Base-by-base conservation (phyloP, 1,140 invertebrate genomes). In the Drosophila truncata region DNA sequence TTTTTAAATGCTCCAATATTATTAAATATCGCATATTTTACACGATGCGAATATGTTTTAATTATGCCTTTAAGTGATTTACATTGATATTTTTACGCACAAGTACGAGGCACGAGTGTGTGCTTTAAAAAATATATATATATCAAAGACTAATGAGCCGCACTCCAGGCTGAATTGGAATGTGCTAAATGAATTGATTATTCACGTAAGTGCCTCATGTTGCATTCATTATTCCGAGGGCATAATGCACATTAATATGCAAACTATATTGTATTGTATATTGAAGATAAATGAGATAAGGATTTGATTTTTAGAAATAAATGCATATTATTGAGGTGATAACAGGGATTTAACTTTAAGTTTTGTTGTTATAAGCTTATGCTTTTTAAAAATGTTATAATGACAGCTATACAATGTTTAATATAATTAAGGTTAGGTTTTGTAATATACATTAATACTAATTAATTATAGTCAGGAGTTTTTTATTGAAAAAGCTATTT, bases 61-160 rank as follows among this genome's bases (percentile, higher is more conserved):
- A 86, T 86, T 79, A 82, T 70, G 75, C 66, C 65, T 80, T 79
- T 76, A 86, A 86, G 76, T 79, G 79, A 87, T 76, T 82, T 76
- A 78, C 74, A 85, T 82, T 81, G 60, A 50, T 72, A 60, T 72
- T 72, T 72, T 72, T 20, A 31, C 23, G 27, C 14, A 10, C 42
- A 72, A 72, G 42, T 29, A 29, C 14, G n/a, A 25, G 18, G 25
- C 29, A 11, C 10, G 13, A 50, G 54, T 42, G 64, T 25, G 27
- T 14, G 52, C 46, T 47, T 41, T 29, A 73, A 73, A 69, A 72
- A 72, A 46, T 33, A 20, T 41, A 6, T 27, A 41, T 10, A 47
- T 49, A 23, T 25, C 54, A 72, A 60, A 72, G 66, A 72, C 69
- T 72, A 72, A 72, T 72, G 66, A 72, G 69, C 52, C 14, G 52